Percentiles rank a stretch among this genome's conserved stretches.
Conservation (phyloP, 1,140 invertebrate species). For the Pectinophora gossypiella region DNA sequence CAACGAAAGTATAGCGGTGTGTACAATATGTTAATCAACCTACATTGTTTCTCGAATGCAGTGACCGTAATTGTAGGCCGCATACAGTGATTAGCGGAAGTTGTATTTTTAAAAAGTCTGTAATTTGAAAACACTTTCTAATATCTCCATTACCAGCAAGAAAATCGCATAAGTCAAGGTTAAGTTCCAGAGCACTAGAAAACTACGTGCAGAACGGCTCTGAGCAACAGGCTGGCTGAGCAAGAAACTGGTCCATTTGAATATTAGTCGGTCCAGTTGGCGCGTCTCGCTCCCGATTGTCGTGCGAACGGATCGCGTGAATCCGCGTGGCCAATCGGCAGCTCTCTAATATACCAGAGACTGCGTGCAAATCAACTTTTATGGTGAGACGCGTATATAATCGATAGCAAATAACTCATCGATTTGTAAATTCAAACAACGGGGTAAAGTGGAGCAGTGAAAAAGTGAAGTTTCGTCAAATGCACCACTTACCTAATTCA, state of each 20-base stretch:
- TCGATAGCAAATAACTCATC: constrained; percentile 43
- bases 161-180: constrained; percentile 16
- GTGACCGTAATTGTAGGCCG: constrained; percentile 19
- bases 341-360: constrained; percentile 39
- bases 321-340: constrained; percentile 40
- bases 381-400: constrained; percentile 43
- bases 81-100: not conserved
- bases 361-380: constrained; percentile 47
- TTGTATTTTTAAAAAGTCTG: too few relatives aligned
- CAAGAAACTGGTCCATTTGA: constrained; percentile 42
- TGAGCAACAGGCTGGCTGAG: not conserved
- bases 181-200: constrained; percentile 24
- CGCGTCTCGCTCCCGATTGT: constrained; percentile 50
- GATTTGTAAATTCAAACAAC: constrained; percentile 32
- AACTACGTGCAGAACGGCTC: constrained; percentile 28
- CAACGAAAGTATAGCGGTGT: constrained; percentile 58
- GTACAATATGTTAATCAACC: constrained; percentile 29
- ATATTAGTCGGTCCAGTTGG: constrained; percentile 62
- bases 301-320: constrained; percentile 52
- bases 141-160: constrained; percentile 16
- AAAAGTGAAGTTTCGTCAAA: constrained; percentile 69
- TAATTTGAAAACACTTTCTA: not conserved
- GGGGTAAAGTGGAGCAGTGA: constrained; percentile 37
- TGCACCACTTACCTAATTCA: constrained; percentile 66
- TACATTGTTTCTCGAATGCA: constrained; percentile 36